A percentile compares a stretch with the other conserved stretches of the same genome.
Conservation (phyloP, 2,797 vertebrate genomes). For the Amphiprion clarkii region DNA sequence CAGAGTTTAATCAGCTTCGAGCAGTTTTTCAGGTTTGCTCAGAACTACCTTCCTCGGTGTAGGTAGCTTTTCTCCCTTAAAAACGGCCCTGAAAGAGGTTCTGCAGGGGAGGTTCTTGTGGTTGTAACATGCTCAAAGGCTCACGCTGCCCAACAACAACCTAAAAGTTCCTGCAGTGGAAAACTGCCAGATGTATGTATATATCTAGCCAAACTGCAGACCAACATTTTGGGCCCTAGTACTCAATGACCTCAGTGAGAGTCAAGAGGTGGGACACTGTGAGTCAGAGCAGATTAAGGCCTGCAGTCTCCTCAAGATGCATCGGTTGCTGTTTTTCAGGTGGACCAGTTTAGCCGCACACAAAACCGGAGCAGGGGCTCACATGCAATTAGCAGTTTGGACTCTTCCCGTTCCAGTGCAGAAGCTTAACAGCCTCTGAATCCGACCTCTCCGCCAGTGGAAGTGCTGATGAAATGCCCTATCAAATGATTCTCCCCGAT, state of each 20-base stretch:
- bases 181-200: neutral
- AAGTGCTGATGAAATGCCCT: slow-evolving; percentile 48
- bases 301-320: slow-evolving; percentile 25
- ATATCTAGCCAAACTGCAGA: slow-evolving; percentile 20
- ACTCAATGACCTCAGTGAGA: slow-evolving; percentile 48
- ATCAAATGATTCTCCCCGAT: slow-evolving; percentile 46
- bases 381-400: slow-evolving; percentile 27
- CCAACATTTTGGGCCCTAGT: slow-evolving; percentile 39
- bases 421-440: slow-evolving; percentile 35
- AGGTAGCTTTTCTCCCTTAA: too few species aligned
- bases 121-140: too few species aligned
- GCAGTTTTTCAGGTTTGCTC: too few species aligned
- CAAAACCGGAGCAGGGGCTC: slow-evolving; percentile 20
- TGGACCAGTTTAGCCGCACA: slow-evolving; percentile 13
- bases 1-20: too few species aligned
- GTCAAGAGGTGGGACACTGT: slow-evolving; percentile 36
- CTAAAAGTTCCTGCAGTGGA: too few species aligned
- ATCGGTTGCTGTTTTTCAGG: slow-evolving; percentile 28
- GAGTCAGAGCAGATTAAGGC: slow-evolving; percentile 24
- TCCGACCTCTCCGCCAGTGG: slow-evolving; percentile 28
- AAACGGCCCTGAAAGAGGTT: neutral
- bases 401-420: slow-evolving; percentile 30
- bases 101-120: too few species aligned
- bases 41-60: too few species aligned
- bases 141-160: too few species aligned